Evolutionary conservation across 2,797 vertebrate genomes (phyloP), one percentile per base, ranked within the genome.

Genomic region (Mormyrops attenuatus): DNA sequence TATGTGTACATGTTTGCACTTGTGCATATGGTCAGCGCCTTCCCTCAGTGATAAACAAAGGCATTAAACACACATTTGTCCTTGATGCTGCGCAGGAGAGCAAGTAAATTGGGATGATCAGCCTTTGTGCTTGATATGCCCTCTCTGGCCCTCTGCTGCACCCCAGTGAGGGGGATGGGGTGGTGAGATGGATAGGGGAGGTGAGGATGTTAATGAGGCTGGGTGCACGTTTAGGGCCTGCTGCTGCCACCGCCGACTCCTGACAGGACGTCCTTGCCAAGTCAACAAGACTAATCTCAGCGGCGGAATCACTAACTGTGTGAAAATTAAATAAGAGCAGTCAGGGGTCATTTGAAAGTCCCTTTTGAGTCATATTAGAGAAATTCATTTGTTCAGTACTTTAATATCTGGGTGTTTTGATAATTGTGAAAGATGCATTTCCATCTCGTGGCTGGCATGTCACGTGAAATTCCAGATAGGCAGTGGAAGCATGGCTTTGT

Each of bases 271-370:
- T 95, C 95, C 95, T 96, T 96, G 95, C 93, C 91, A 92, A 95
- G 94, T 96, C 96, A 95, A 96, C 94, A 96, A 95, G 94, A 95
- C 94, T 95, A 95, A 96, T 96, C 94, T 95, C 93, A 86, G 91
- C 93, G 94, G 93, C 91, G 94, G 95, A 94, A 94, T 95, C 94
- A 93, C 94, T 92, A 92, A 84, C 69, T 5, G 44, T 7, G 77
- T 20, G 44, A 49, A 22, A 49, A 47, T 22, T 1, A 84, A 82
- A 26, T 8, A n/a, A 49, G 47, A 49, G 4, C 38, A n/a, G 4
- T 13, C 66, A 5, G 66, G 26, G 66, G 13, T 9, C 66, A 15
- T 38, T 34, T 73, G 30, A 38, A 73, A 73, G 11, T 30, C 63
- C 66, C 3, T 15, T 73, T 73, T 73, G 30, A 38, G 30, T 73